These are phyloP conservation scores for Drosophila mayri DNA, from an alignment of 1,140 invertebrate genomes.

Conservation along the genomic window DNA sequence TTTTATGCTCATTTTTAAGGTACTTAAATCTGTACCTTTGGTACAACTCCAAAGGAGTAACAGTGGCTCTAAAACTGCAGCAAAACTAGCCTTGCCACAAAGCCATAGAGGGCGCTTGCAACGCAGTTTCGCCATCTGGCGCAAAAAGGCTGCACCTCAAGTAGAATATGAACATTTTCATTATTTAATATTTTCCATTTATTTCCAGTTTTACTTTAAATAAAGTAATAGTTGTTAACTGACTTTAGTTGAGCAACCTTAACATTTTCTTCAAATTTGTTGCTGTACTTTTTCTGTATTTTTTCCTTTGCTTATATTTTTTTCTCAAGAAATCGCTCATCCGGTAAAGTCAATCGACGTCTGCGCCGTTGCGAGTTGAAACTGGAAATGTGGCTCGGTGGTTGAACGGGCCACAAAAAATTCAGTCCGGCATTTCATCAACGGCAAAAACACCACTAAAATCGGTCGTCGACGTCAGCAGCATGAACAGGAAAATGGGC, in stretches of 20 bases:
- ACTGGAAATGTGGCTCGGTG: slow-evolving; percentile 70
- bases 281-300: slow-evolving; percentile 8
- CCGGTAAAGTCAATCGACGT: slow-evolving; percentile 53
- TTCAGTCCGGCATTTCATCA: slow-evolving; percentile 61
- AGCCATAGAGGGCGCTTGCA: slow-evolving; percentile 67
- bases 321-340: slow-evolving; percentile 25
- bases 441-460: slow-evolving; percentile 42
- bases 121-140: slow-evolving; percentile 57
- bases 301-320: not conserved
- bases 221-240: slow-evolving; percentile 1
- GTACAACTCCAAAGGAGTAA: slow-evolving; percentile 57
- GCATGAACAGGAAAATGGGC: slow-evolving; percentile 60
- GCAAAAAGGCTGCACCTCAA: slow-evolving; percentile 37
- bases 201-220: not conserved
- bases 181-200: not conserved
- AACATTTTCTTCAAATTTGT: not conserved
- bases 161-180: not conserved
- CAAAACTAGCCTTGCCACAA: slow-evolving; percentile 38
- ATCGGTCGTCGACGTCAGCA: slow-evolving; percentile 20
- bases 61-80: slow-evolving; percentile 52
- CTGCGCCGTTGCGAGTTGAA: slow-evolving; percentile 64
- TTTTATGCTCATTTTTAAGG: too few relatives aligned
- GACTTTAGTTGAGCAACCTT: slow-evolving; percentile 7
- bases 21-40: too few relatives aligned
- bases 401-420: slow-evolving; percentile 68